Conservation (phyloP, 2,113 vertebrate species). For the Channa argus region DNA sequence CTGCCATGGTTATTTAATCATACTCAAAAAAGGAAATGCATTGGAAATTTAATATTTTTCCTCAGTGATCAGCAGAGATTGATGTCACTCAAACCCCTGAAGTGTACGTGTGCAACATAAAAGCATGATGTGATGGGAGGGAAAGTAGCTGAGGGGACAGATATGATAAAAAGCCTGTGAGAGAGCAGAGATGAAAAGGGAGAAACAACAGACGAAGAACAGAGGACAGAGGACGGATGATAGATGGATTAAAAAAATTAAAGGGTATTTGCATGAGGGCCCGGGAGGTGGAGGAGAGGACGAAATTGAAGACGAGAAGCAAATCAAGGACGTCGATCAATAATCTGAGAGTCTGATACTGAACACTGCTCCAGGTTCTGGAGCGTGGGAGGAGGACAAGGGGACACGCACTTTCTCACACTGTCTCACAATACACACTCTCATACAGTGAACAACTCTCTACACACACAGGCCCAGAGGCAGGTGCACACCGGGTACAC, state of each 20-base stretch:
- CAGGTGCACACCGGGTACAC: background rate
- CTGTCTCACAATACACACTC: background rate
- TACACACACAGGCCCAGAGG: background rate
- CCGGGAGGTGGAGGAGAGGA: conserved; percentile 10
- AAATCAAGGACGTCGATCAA: background rate
- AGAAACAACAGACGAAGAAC: background rate
- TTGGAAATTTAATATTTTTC: too few species aligned
- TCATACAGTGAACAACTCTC: background rate
- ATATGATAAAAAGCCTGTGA: background rate
- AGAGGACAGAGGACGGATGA: background rate
- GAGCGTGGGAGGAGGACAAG: conserved; percentile 17
- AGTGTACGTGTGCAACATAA: too few species aligned
- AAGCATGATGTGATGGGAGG: too few species aligned
- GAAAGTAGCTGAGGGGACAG: background rate
- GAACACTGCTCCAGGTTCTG: conserved; percentile 16
- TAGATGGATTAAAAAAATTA: background rate
- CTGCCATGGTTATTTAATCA: too few species aligned
- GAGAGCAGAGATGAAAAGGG: conserved; percentile 5
- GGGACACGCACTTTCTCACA: background rate
- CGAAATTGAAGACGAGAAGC: background rate
- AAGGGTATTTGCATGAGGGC: background rate
- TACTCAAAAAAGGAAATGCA: too few species aligned
- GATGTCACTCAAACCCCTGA: too few species aligned
- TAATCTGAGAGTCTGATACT: conserved; percentile 4
- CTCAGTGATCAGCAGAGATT: too few species aligned